Evolutionary conservation across 2,797 vertebrate genomes (phyloP), one percentile per base, ranked within the genome.

Genomic region (Muscicapa striata): DNA sequence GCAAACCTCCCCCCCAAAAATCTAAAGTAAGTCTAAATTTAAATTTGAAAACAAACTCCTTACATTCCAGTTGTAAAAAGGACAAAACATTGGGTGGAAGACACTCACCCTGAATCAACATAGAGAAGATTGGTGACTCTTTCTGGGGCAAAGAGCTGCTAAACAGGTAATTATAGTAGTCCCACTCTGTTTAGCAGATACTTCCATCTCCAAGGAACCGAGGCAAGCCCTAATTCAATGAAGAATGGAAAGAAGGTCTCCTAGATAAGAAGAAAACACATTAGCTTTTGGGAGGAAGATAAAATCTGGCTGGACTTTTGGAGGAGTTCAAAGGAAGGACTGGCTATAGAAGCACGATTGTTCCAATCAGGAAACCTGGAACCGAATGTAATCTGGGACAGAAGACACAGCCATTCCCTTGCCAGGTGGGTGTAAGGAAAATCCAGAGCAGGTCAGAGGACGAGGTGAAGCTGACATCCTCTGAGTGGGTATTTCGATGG

Each of bases 91-190:
- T 40, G 57, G 38, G 29, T 14, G 41, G 40, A 69, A 74, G 36
- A 49, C 22, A 21, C 46, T 75, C 46, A 61, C 4, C 6, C 43
- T 3, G 34, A 73, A 36, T 63, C 49, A 68, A 58, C 34, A 46
- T 2, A 2, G 30, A 63, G 62, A 70, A 80, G 57, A 66, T 1
- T 2, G 43, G 26, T 23, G 30, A 32, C 23, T 24, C 27, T 13
- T 8, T 59, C 23, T 63, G 40, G 66, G 34, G 17, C 67, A 72
- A 89, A 77, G 79, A 96, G 64, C 81, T 87, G 95, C 58, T 95
- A 83, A 92, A 72, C 13, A 72, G 72, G 29, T 51, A 64, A n/a
- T 67, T 57, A 34, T 3, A 46, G 49, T 9, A 85, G 46, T 32
- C 32, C 54, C 36, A 16, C 45, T 68, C 36, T 14, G 22, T 55